Base-by-base conservation (phyloP, 1,140 invertebrate genomes). In the Phymastichus coffea region DNA sequence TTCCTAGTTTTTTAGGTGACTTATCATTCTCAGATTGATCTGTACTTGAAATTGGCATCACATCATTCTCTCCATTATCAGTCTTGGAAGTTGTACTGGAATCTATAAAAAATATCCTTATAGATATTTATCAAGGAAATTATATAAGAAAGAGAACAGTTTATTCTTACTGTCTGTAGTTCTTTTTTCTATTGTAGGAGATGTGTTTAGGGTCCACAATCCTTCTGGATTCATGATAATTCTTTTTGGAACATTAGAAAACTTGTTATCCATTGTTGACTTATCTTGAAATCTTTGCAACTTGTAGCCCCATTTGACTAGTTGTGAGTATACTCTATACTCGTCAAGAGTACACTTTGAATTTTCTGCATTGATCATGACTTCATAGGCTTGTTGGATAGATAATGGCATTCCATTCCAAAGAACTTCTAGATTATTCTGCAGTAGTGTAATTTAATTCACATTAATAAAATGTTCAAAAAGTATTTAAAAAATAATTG, bases 251-350 rank as follows among this genome's bases (percentile, higher is more conserved):
- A 17, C 15, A 26, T 4, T 53, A 47, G 28, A 20, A 23, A 47
- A 14, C 55, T 60, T 66, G 20, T 6, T 41, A 10, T 63, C 61
- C 14, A 38, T 60, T 2, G 54, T 55, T 14, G 62, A 35, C 37
- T 72, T 63, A 25, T 75, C 66, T 19, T 66, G 65, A 64, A 72
- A 79, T 53, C 77, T 67, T 51, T 79, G 72, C 40, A 79, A 63
- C 44, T 66, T 68, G 30, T 85, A 87, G 1, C 86, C 86, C 38
- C 81, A 67, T 64, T 81, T 80, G 46, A 81, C 77, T n/a, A 87
- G 73, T 43, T 84, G 81, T 52, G 82, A 80, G 71, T 84, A 88
- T 3, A 86, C 84, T 75, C 83, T 82, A 62, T 86, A 87, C 69
- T 86, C 80, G 12, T 79, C 69, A 12, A 85, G 57, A 20, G 79